Evolutionary conservation across 2,888 invertebrate genomes (phyloP).

Genomic region (Meta bourneti): DNA sequence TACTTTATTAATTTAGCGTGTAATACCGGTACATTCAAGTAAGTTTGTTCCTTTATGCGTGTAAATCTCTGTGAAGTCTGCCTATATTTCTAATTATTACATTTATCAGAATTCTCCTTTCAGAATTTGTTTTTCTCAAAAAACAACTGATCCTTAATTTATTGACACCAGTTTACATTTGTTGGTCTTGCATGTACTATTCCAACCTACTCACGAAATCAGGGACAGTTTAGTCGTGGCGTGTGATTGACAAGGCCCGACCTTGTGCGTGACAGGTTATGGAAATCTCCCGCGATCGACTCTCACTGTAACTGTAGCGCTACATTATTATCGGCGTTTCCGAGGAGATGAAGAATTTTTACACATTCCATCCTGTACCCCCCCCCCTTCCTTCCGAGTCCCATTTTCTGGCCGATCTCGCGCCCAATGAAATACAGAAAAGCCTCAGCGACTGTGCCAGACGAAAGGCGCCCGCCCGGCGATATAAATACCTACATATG

Average conservation of each 20-base stretch:
- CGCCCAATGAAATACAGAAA: neutral
- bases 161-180: no score
- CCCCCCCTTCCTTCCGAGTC: neutral
- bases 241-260: neutral
- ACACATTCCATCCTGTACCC: slow-evolving; percentile 54
- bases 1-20: no score
- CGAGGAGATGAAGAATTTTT: slow-evolving; percentile 62
- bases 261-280: slow-evolving; percentile 37
- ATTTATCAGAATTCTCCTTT: no score
- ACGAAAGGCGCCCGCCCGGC: slow-evolving; percentile 45
- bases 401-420: slow-evolving; percentile 34
- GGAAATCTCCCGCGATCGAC: slow-evolving; percentile 23
- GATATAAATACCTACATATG: slow-evolving; percentile 68
- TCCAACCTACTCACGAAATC: no score
- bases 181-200: no score
- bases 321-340: slow-evolving; percentile 51
- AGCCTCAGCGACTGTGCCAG: slow-evolving; percentile 53
- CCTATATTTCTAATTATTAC: no score
- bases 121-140: no score
- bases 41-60: no score
- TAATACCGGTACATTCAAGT: no score
- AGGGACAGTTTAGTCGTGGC: no score
- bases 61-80: no score
- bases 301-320: slow-evolving; percentile 30
- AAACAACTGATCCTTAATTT: no score